Evolutionary conservation across 1,140 invertebrate species (phyloP).

Genomic region (Atta cephalotes): DNA sequence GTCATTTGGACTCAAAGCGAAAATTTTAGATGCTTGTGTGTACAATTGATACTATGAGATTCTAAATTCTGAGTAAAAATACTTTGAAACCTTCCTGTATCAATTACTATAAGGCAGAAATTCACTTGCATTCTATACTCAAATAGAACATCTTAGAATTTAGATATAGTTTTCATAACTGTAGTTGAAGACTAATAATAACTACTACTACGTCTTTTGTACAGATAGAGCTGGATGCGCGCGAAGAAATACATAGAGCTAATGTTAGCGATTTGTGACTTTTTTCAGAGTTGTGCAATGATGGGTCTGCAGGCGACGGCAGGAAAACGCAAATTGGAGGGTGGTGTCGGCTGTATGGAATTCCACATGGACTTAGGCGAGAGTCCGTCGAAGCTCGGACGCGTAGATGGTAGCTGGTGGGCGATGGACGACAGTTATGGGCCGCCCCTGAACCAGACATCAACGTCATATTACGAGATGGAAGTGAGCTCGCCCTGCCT

Average conservation of each 20-base stretch:
- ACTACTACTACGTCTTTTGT: background rate
- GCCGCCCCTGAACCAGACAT: slow-evolving; percentile 75
- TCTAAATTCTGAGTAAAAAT: too few relatives aligned
- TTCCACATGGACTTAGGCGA: slow-evolving; percentile 85
- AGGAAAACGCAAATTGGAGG: slow-evolving; percentile 90
- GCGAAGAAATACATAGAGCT: background rate
- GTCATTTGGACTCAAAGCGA: too few relatives aligned
- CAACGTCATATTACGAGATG: slow-evolving; percentile 81
- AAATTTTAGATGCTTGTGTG: too few relatives aligned
- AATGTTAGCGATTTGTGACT: background rate
- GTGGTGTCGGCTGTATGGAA: slow-evolving; percentile 85
- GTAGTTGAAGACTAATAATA: background rate
- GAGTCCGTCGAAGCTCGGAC: slow-evolving; percentile 84
- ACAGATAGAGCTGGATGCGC: background rate
- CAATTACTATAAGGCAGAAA: too few relatives aligned
- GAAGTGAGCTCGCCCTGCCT: slow-evolving; percentile 79
- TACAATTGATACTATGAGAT: too few relatives aligned
- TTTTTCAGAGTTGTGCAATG: slow-evolving; percentile 91
- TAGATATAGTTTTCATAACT: too few relatives aligned
- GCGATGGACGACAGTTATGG: slow-evolving; percentile 84
- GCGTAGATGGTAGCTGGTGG: slow-evolving; percentile 85
- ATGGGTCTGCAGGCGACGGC: slow-evolving; percentile 92
- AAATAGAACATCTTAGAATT: too few relatives aligned
- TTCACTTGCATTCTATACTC: too few relatives aligned
- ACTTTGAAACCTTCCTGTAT: too few relatives aligned